These are phyloP conservation scores for Cheilosia scutellata DNA, from an alignment of 2,888 invertebrate genomes.

Conservation along the genomic window DNA sequence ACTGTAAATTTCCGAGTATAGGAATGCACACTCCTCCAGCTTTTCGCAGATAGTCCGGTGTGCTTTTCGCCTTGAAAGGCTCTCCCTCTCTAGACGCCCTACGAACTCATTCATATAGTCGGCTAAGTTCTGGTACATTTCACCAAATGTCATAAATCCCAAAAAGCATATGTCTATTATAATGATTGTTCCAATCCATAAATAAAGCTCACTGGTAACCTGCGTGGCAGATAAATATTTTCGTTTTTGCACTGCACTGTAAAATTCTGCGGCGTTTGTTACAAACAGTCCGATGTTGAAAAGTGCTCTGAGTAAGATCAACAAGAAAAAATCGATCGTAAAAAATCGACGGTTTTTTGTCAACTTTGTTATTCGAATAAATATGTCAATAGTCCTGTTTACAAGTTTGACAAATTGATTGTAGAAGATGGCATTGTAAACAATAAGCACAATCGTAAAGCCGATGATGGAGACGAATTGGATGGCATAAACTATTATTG, in stretches of 20 bases:
- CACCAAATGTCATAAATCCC: not conserved
- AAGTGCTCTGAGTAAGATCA: constrained; percentile 1
- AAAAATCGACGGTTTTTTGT: constrained; percentile 6
- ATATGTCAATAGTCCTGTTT: constrained; percentile 24
- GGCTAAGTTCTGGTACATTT: constrained; percentile 17
- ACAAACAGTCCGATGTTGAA: not conserved
- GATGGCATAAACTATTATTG: not conserved
- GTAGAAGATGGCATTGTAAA: not conserved
- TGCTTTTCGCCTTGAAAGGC: not conserved
- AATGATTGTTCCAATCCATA: constrained; percentile 22
- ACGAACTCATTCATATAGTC: constrained; percentile 7
- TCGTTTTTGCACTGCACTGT: not conserved
- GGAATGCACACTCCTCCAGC: not conserved
- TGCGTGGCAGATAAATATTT: not conserved
- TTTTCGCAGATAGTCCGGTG: not conserved
- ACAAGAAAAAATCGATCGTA: not conserved
- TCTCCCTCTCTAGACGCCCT: not conserved
- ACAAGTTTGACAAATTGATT: constrained; percentile 10
- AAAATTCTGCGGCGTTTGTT: not conserved
- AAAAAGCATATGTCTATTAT: constrained; percentile 12
- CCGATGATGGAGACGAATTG: not conserved
- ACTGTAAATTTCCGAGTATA: not conserved
- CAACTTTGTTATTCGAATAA: constrained; percentile 20
- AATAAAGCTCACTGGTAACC: not conserved
- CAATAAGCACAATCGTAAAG: constrained; percentile 5